Percentiles rank a stretch among this genome's conserved stretches.
phyloP scores from a whole-genome alignment of 1,140 invertebrate genomes.

The Phenacoccus solenopsis region DNA sequence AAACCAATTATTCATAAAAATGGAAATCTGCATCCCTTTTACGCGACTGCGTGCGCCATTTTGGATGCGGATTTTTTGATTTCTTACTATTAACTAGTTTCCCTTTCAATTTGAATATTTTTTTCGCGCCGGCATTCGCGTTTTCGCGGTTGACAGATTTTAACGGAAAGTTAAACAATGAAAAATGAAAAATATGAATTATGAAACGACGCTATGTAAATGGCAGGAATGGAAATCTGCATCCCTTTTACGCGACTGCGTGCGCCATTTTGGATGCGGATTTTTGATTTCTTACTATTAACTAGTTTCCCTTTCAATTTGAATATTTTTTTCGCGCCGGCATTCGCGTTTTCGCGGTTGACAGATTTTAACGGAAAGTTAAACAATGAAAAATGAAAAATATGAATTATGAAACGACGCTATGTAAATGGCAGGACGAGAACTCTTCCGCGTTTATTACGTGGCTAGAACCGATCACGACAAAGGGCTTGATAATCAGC shows the following conservation, averaged over 20 bases:
- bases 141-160: constrained; percentile 13
- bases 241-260: neutral
- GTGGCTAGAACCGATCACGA: constrained; percentile 14
- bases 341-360: neutral
- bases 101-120: constrained; percentile 13
- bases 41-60: neutral
- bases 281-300: constrained; percentile 17
- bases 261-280: neutral
- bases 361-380: constrained; percentile 16
- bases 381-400: constrained; percentile 18
- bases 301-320: constrained; percentile 13
- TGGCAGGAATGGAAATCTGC: constrained; percentile 15
- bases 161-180: constrained; percentile 16
- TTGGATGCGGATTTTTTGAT: neutral
- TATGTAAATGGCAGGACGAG: too few relatives aligned
- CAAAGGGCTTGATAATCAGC: constrained; percentile 17
- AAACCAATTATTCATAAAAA: constrained; percentile 18
- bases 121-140: neutral
- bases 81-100: constrained; percentile 17
- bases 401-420: constrained; percentile 8
- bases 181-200: constrained; percentile 17
- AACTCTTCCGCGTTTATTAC: too few relatives aligned
- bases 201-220: constrained; percentile 5
- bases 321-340: constrained; percentile 2
- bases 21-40: constrained; percentile 14